Percentiles rank a stretch among this genome's conserved stretches.
phyloP scores from a whole-genome alignment of 2,888 invertebrate genomes.

The Andrena bicolor region DNA sequence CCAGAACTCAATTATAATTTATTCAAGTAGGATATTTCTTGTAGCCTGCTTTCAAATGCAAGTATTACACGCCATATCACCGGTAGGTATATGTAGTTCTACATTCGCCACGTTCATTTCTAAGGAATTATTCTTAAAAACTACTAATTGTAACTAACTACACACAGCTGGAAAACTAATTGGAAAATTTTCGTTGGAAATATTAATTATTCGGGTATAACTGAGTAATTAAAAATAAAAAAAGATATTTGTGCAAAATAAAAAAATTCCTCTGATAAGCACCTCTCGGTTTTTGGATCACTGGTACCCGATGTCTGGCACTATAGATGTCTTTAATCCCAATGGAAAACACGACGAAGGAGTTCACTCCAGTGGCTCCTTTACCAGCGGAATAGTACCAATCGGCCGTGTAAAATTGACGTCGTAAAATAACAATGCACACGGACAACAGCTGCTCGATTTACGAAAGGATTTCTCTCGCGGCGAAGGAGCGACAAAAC shows the following conservation, averaged over 20 bases:
- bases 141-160: neutral
- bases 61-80: neutral
- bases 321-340: conserved; percentile 42
- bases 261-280: conserved; percentile 11
- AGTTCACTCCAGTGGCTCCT: conserved; percentile 39
- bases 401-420: conserved; percentile 10
- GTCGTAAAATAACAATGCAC: conserved; percentile 40
- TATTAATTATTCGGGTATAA: neutral
- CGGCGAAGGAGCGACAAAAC: neutral
- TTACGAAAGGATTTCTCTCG: conserved; percentile 6
- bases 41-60: neutral
- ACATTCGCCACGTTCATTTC: neutral
- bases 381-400: conserved; percentile 1
- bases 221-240: neutral
- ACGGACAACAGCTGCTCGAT: conserved; percentile 40
- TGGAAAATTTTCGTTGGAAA: neutral
- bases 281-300: conserved; percentile 41
- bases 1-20: conserved; percentile 17
- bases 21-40: neutral
- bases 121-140: neutral
- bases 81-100: neutral
- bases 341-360: conserved; percentile 33
- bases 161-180: neutral
- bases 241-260: neutral
- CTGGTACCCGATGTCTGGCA: conserved; percentile 19